A percentile compares a stretch with the other conserved stretches of the same genome.
Evolutionary conservation across 2,888 invertebrate species (phyloP).

Genomic region (Alloscopus bannaensis): DNA sequence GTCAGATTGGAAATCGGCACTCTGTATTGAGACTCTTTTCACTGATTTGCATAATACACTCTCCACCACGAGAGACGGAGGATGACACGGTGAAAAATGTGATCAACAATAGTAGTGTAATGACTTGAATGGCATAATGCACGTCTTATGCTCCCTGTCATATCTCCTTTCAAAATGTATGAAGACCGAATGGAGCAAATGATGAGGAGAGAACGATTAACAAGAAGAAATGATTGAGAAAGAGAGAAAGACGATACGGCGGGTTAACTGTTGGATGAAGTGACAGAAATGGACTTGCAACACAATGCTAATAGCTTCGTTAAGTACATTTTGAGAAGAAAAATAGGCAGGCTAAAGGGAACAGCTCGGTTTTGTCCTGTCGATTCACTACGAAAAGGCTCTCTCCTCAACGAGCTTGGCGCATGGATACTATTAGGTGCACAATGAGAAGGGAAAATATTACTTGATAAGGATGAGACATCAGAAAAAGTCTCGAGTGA

Average conservation of each 20-base stretch:
- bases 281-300: constrained; percentile 56
- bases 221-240: background rate
- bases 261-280: constrained; percentile 48
- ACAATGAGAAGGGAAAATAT: constrained; percentile 31
- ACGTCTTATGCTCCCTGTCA: constrained; percentile 23
- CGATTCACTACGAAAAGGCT: constrained; percentile 9
- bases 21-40: background rate
- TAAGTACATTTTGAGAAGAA: constrained; percentile 38
- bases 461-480: constrained; percentile 34
- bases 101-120: constrained; percentile 45
- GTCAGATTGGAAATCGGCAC: background rate
- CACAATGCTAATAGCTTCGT: constrained; percentile 57
- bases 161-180: too few species aligned
- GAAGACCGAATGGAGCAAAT: constrained; percentile 28
- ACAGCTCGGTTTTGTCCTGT: background rate
- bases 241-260: background rate
- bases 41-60: constrained; percentile 2
- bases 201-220: constrained; percentile 11
- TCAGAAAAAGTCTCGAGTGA: background rate
- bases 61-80: background rate
- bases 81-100: constrained; percentile 51
- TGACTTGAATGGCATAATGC: constrained; percentile 45
- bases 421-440: constrained; percentile 17
- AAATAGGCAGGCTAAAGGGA: background rate
- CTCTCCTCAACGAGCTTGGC: constrained; percentile 29